Conservation (phyloP, 2,888 invertebrate genomes). For the Sinohyriopsis cumingii region DNA sequence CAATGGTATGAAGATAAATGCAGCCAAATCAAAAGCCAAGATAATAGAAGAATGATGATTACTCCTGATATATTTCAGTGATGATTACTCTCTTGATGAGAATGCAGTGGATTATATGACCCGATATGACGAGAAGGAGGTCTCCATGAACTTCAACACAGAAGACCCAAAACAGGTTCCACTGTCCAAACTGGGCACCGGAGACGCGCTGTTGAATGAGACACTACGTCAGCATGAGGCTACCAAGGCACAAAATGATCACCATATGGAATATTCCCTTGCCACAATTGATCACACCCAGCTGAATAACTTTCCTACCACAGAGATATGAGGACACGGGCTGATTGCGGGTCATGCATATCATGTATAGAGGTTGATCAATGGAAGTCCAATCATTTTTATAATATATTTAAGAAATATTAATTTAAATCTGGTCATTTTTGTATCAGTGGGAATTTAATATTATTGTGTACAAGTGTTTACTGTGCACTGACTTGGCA, state of each 20-base stretch:
- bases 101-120: conserved; percentile 46
- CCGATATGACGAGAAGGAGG: conserved; percentile 53
- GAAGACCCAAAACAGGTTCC: conserved; percentile 26
- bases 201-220: conserved; percentile 29
- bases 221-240: conserved; percentile 28
- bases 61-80: conserved; percentile 33
- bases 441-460: too few species aligned
- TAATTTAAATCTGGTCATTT: too few species aligned
- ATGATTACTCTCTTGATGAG: conserved; percentile 57
- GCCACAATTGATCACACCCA: conserved; percentile 15
- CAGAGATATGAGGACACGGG: conserved; percentile 24
- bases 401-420: too few species aligned
- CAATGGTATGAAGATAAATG: too few species aligned
- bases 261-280: conserved; percentile 4
- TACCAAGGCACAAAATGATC: conserved; percentile 13
- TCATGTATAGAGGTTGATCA: too few species aligned
- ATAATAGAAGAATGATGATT: too few species aligned
- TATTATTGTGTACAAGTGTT: too few species aligned
- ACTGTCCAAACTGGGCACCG: conserved; percentile 24
- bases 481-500: too few species aligned
- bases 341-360: too few species aligned
- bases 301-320: conserved; percentile 34
- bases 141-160: conserved; percentile 49
- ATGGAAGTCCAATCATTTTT: too few species aligned
- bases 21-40: too few species aligned